Conservation (phyloP, 2,888 invertebrate species). For the Rhopalosiphum nymphaeae region DNA sequence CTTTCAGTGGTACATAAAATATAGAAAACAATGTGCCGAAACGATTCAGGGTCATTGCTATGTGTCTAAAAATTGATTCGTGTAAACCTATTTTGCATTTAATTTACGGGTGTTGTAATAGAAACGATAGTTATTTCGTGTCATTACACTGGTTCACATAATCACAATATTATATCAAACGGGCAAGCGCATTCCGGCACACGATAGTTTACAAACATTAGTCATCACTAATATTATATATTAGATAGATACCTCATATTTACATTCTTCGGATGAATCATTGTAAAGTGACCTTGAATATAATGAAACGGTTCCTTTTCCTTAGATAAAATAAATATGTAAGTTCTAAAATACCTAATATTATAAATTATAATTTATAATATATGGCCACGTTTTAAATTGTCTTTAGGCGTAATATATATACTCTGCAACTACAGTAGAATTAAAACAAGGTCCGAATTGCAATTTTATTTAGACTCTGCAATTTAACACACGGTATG, state of each 20-base stretch:
- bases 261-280: conserved; percentile 11
- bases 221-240: background rate
- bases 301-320: conserved; percentile 10
- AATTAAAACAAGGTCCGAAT: background rate
- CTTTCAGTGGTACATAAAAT: background rate
- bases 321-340: background rate
- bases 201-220: background rate
- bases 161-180: background rate
- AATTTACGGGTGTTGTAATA: background rate
- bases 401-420: conserved; percentile 2
- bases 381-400: background rate
- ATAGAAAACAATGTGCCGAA: conserved; percentile 45
- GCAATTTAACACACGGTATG: background rate
- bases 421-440: background rate
- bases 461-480: background rate
- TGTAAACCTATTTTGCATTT: conserved; percentile 17
- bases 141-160: background rate
- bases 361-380: background rate
- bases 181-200: background rate
- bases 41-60: conserved; percentile 23
- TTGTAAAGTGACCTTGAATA: background rate
- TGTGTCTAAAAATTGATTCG: background rate
- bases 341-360: background rate
- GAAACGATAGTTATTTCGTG: background rate
- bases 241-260: background rate